phyloP scores from a whole-genome alignment of 2,113 vertebrate species.

The Trichomycterus rosablanca region DNA sequence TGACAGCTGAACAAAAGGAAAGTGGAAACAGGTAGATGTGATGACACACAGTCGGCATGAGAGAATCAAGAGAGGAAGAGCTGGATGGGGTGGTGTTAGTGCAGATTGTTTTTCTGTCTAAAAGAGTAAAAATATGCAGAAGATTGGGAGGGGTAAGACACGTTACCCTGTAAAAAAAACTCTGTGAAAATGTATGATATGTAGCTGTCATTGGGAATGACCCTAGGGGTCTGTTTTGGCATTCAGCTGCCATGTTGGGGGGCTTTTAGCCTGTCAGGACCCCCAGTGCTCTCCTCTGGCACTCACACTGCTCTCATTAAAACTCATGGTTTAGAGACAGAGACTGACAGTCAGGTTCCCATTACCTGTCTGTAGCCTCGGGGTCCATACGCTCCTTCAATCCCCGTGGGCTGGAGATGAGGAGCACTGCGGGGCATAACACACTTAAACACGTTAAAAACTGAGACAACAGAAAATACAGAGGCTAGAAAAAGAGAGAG shows the following conservation, averaged over 20 bases:
- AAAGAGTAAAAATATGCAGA: conserved; percentile 46
- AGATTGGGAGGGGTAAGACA: conserved; percentile 57
- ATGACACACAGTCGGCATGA: conserved; percentile 15
- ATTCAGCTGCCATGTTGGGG: conserved; percentile 65
- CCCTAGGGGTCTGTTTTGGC: conserved; percentile 77
- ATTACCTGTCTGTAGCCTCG: conserved; percentile 61
- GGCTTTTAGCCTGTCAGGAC: conserved; percentile 64
- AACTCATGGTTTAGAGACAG: conserved; percentile 54
- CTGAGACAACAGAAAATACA: not conserved
- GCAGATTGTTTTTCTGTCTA: conserved; percentile 23
- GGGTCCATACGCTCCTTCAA: conserved; percentile 44
- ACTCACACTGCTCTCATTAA: conserved; percentile 62
- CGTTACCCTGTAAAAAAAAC: conserved; percentile 46
- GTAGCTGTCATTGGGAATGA: conserved; percentile 78
- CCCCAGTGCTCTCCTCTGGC: conserved; percentile 42
- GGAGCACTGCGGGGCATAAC: conserved; percentile 41
- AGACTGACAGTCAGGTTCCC: conserved; percentile 48
- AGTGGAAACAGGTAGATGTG: conserved; percentile 21
- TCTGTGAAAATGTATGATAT: conserved; percentile 61
- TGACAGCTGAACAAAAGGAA: conserved; percentile 22
- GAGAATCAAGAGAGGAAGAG: not conserved
- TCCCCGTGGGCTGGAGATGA: conserved; percentile 43
- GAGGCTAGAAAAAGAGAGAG: not conserved
- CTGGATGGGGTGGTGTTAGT: conserved; percentile 43
- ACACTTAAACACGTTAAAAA: not conserved